Conservation (phyloP, 2,113 vertebrate species). For the Ptychochromis oligacanthus region DNA sequence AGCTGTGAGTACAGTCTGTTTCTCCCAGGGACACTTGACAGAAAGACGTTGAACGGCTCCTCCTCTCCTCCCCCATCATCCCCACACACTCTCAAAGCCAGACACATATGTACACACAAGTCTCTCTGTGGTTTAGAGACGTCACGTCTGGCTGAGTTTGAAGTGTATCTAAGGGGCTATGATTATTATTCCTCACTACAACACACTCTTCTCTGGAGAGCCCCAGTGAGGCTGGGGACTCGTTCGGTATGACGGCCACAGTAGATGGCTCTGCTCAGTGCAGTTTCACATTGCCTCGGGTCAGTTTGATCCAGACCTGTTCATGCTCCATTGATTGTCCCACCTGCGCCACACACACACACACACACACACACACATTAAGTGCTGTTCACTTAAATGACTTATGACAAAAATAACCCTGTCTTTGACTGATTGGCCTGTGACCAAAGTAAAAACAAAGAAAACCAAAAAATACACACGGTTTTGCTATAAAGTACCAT, state of each 20-base stretch:
- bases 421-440: neutral
- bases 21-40: conserved; percentile 44
- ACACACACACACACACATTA: neutral
- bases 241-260: conserved; percentile 31
- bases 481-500: neutral
- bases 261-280: conserved; percentile 27
- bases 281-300: conserved; percentile 34
- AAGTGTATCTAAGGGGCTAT: conserved; percentile 58
- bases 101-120: neutral
- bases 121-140: conserved; percentile 46
- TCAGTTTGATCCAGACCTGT: conserved; percentile 47
- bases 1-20: conserved; percentile 55
- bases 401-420: neutral
- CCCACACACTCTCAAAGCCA: neutral
- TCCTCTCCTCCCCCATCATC: neutral
- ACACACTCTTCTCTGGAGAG: conserved; percentile 34
- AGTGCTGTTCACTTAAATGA: neutral
- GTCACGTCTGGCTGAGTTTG: conserved; percentile 66
- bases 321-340: conserved; percentile 19
- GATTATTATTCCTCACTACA: conserved; percentile 53
- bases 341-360: neutral
- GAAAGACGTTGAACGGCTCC: conserved; percentile 21
- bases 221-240: conserved; percentile 29
- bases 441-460: no score
- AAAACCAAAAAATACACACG: neutral